Base-by-base conservation (phyloP, 2,113 vertebrate species). In the Notarius quadriscutis region DNA sequence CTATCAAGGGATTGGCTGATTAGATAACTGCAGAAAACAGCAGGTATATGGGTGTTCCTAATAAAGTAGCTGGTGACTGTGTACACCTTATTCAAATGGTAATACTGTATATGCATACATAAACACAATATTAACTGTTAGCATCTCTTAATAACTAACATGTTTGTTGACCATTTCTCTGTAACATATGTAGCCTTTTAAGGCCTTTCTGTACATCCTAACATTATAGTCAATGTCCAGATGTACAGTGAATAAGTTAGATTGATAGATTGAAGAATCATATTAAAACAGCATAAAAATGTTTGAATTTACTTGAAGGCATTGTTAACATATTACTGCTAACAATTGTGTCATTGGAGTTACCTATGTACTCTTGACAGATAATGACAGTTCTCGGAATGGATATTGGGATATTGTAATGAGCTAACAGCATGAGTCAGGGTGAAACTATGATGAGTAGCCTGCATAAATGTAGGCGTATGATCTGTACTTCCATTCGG, bases 391-490 rank as follows among this genome's bases (percentile, higher is more conserved):
- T 84, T 25, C 58, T 30, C 18, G 72, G 18, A 83, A 75, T 83
- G 71, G 58, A 62, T 17, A 1, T 15, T 53, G 60, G 71, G 34
- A 55, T 17, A 34, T 67, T 77, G 50, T 48, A 87, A 27, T 62
- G 60, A 84, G 71, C 81, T 78, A 75, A 87, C 81, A 51, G 79
- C 69, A 6, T 74, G 55, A 82, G 86, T 82, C 79, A 82, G 79
- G 62, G 86, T 48, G 51, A 84, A 87, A 87, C 50, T 84, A 62
- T 77, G 82, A 84, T 50, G 18, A 83, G 74, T 41, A 8, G 50
- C 55, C 86, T 82, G 34, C 22, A 79, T 84, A 78, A 41, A 87
- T 22, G 87, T 84, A 84, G 87, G 72, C 72, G 81, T 84, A 87
- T 55, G 86, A 85, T 57, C 85, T 84, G 81, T 50, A 71, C 55